Evolutionary conservation across 2,888 invertebrate species (phyloP).

Genomic region (Campoletis raptor): DNA sequence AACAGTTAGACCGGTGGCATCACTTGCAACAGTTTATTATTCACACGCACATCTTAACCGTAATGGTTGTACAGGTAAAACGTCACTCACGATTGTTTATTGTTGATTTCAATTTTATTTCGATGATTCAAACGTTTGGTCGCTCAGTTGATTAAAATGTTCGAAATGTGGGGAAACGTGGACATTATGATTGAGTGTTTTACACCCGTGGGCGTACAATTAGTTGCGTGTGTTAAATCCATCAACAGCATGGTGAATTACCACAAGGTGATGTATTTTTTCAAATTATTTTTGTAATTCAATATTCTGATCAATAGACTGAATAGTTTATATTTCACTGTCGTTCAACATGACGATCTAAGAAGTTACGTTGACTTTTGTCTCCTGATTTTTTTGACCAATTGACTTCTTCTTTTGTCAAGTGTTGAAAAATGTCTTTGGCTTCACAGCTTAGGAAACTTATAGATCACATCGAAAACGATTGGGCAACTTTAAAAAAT

Average conservation of each 20-base stretch:
- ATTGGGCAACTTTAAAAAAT: constrained; percentile 34
- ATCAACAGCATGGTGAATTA: constrained; percentile 32
- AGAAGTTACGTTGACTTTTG: no score
- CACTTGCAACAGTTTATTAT: constrained; percentile 17
- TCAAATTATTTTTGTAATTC: not conserved
- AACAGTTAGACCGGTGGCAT: constrained; percentile 16
- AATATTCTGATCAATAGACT: not conserved
- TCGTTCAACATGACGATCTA: not conserved
- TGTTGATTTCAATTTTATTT: not conserved
- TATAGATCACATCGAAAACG: constrained; percentile 22
- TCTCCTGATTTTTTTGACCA: not conserved
- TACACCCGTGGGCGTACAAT: constrained; percentile 47
- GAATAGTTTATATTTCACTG: not conserved
- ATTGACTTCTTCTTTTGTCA: not conserved
- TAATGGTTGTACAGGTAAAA: constrained; percentile 34
- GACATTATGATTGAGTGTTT: constrained; percentile 57
- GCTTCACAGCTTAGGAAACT: constrained; percentile 44
- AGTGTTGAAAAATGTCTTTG: not conserved
- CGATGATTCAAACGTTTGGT: not conserved
- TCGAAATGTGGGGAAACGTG: constrained; percentile 45
- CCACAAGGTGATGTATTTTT: constrained; percentile 32
- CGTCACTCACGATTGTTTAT: not conserved
- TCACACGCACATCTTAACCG: not conserved
- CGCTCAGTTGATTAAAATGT: constrained; percentile 22
- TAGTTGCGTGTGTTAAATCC: constrained; percentile 28